Base-by-base conservation (phyloP, 2,797 vertebrate species). In the Karalla daura region DNA sequence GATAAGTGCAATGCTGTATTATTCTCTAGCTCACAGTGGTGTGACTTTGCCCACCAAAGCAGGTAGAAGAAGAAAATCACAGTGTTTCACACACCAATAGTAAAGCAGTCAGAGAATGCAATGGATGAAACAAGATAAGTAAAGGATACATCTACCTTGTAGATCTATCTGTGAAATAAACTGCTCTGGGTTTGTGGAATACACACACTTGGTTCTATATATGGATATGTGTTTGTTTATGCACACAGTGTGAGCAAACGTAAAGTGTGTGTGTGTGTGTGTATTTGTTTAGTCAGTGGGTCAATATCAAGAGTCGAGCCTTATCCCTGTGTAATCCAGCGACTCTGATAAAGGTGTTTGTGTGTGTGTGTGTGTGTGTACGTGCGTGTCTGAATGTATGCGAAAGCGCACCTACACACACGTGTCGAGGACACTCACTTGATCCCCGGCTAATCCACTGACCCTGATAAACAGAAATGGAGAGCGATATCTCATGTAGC, bases 271-370 rank as follows among this genome's bases (percentile, higher is more conserved):
- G 50, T 37, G 28, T 41, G 17, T 30, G n/a, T 43, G 52, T 66
- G 45, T 40, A 39, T 78, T 65, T 84, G 72, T 79, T 79, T 77
- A 83, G 73, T 81, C 82, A 74, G 54, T 77, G 77, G 75, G 85
- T 88, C 80, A 89, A 90, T 88, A 88, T 74, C 63, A 86, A 72
- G 68, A 86, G 84, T 78, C 49, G 6, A 75, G 65, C 67, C 39
- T 84, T 80, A 84, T 89, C 69, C 78, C 73, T 80, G 74, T 83
- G 86, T 88, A 86, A 87, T 89, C 89, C 86, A 82, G 61, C 73
- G 49, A 55, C 43, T 45, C 67, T 40, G 76, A 80, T 80, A 81
- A 76, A 45, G 69, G 62, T 62, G 58, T 45, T 50, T 63, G 46
- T 35, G 9, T 27, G 1, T 43, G 27, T 37, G 49, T 58, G 58